Base-by-base conservation (phyloP, 2,888 invertebrate genomes). In the Drosophila conformis region DNA sequence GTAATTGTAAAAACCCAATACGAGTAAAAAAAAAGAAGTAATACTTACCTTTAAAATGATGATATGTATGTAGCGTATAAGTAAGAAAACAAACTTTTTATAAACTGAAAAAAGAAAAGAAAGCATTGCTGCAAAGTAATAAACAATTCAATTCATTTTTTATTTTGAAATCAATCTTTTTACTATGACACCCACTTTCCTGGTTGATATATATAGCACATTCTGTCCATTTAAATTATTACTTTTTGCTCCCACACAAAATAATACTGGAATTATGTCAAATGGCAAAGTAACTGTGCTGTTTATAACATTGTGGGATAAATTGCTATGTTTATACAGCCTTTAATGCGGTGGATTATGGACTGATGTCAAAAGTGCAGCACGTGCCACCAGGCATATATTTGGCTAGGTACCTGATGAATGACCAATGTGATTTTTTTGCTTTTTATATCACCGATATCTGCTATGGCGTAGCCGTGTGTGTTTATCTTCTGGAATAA, bases 61-160 rank as follows among this genome's bases (percentile, higher is more conserved):
- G 72, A 83, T 80, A 83, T 62, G 51, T 82, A 61, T 71, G 61
- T 81, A 69, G 76, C 53, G 8, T 40, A 27, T 78, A 73, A 73
- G 66, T 63, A 33, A 65, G 67, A 13, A 57, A 54, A 61, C 57
- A 18, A 53, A 67, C 46, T 68, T 82, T 78, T 76, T 76, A 59
- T 68, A 80, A 72, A 73, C 66, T 52, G 67, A 69, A 66, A 40
- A 40, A 42, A 46, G 15, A 27, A 15, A 21, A 35, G n/a, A 33
- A 72, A 52, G 52, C 59, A 71, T 69, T 78, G 76, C 73, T 76
- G 68, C 73, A 79, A 73, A 80, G 72, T 83, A 83, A 84, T 82
- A 78, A 77, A 82, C 72, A 78, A 78, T 84, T 80, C 61, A 80
- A 78, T 73, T 69, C 58, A 78, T 77, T 73, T 83, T 82, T 71